phyloP scores from a whole-genome alignment of 2,113 vertebrate genomes.

The Syrmaticus mikado region DNA sequence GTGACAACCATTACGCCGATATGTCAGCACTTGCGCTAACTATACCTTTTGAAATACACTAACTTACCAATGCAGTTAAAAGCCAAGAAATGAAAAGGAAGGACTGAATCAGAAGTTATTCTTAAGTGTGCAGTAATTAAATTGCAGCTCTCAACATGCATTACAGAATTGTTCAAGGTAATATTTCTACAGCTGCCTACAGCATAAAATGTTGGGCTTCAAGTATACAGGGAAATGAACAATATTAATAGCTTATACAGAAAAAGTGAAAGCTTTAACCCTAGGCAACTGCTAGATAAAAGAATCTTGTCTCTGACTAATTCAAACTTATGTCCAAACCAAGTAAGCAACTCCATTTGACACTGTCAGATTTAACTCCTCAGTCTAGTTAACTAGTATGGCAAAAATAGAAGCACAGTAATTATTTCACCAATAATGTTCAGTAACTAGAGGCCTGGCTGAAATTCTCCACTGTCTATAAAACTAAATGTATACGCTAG shows the following conservation, averaged over 20 bases:
- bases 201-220: not conserved
- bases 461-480: not conserved
- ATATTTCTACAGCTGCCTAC: not conserved
- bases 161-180: not conserved
- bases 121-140: conserved; percentile 17
- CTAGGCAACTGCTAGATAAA: not conserved
- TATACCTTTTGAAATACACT: not conserved
- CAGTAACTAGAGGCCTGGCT: not conserved
- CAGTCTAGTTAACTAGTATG: not conserved
- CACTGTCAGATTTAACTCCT: not conserved
- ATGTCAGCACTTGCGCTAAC: not conserved
- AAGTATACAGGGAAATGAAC: not conserved
- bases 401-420: not conserved
- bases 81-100: not conserved
- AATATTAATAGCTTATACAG: not conserved
- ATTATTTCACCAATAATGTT: not conserved
- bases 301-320: not conserved
- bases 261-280: not conserved
- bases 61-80: not conserved
- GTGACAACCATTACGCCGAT: not conserved
- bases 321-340: not conserved
- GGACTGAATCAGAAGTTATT: conserved; percentile 2
- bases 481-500: not conserved
- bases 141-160: not conserved
- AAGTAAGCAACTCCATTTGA: not conserved